A percentile compares a stretch with the other conserved stretches of the same genome.
Evolutionary conservation across 2,113 vertebrate genomes (phyloP).

Genomic region (Bubo bubo): DNA sequence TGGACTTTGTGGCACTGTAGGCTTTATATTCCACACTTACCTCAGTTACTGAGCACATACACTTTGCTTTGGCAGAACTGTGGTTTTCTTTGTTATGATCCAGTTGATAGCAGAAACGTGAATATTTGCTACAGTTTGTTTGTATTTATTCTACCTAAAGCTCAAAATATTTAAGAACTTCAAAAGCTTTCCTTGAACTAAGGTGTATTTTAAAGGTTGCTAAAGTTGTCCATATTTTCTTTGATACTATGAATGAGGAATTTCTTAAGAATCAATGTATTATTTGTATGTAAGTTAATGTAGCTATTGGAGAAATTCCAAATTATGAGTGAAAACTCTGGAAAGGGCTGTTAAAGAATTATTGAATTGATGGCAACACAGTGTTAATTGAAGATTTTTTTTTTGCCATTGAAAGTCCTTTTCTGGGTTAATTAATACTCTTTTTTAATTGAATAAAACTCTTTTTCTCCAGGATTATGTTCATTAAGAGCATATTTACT

Average conservation of each 20-base stretch:
- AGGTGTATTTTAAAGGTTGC: not conserved
- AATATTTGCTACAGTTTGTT: not conserved
- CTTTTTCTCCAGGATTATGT: not conserved
- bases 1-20: not conserved
- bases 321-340: not conserved
- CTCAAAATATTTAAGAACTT: not conserved
- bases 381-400: not conserved
- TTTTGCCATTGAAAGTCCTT: not conserved
- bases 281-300: not conserved
- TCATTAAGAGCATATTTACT: not conserved
- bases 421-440: not conserved
- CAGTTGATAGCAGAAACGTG: not conserved
- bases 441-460: not conserved
- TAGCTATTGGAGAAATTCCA: not conserved
- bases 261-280: not conserved
- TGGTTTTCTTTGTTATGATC: slow-evolving; percentile 27
- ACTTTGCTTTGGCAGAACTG: not conserved
- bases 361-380: not conserved
- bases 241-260: not conserved
- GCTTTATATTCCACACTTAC: not conserved
- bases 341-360: not conserved
- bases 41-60: not conserved
- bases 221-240: not conserved
- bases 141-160: not conserved
- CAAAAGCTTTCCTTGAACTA: not conserved